Conservation (phyloP, 2,888 invertebrate genomes). For the Tinea semifulvella region DNA sequence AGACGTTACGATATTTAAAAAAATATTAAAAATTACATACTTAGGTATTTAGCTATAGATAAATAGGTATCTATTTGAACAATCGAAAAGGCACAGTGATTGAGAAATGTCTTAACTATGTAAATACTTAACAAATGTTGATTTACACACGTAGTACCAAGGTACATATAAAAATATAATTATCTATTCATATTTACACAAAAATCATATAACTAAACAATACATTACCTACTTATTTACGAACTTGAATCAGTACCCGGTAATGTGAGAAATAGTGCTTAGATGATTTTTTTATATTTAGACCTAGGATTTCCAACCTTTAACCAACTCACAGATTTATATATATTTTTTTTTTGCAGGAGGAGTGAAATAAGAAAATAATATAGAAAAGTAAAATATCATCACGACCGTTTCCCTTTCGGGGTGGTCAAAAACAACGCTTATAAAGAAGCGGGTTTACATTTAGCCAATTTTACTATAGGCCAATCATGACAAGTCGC, state of each 20-base stretch:
- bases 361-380: too few relatives aligned
- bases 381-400: too few relatives aligned
- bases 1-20: background rate
- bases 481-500: too few relatives aligned
- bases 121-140: background rate
- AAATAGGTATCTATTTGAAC: background rate
- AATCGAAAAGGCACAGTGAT: background rate
- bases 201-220: background rate
- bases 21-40: background rate
- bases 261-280: conserved; percentile 2
- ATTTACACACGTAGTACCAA: background rate
- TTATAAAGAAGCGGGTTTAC: too few relatives aligned
- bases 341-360: too few relatives aligned
- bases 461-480: too few relatives aligned
- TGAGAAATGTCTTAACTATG: conserved; percentile 7
- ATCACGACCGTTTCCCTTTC: too few relatives aligned
- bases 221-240: conserved; percentile 1
- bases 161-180: conserved; percentile 5
- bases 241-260: background rate
- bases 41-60: background rate
- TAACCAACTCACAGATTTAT: too few relatives aligned
- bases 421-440: too few relatives aligned
- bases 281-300: too few relatives aligned
- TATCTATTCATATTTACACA: conserved; percentile 8
- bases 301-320: too few relatives aligned